Conservation (phyloP, 2,797 vertebrate genomes). For the Graptemys geographica region DNA sequence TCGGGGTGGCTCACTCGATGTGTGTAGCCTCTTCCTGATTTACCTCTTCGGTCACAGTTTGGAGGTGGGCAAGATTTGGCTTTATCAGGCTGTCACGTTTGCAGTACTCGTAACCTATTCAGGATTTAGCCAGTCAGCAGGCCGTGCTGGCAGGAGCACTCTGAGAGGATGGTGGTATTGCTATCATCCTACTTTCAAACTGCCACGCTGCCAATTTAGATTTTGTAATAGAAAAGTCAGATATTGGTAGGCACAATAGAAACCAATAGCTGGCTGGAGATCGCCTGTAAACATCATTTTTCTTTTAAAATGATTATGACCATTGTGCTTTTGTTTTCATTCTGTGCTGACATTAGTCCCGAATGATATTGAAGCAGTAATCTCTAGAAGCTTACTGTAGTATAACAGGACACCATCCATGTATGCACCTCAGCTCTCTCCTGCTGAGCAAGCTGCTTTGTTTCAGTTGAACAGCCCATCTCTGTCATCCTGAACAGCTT, state of each 20-base stretch:
- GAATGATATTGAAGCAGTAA: background rate
- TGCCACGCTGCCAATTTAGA: background rate
- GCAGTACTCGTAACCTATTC: background rate
- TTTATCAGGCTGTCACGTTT: slow-evolving; percentile 21
- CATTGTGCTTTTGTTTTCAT: background rate
- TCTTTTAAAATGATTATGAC: background rate
- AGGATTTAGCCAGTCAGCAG: background rate
- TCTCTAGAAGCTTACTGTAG: background rate
- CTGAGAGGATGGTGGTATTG: background rate
- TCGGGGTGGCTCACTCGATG: background rate
- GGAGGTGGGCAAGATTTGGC: background rate
- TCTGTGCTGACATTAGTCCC: background rate
- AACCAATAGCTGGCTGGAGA: background rate
- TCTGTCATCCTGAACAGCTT: background rate
- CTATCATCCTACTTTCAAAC: background rate
- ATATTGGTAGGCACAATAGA: background rate
- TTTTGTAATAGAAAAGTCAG: slow-evolving; percentile 21
- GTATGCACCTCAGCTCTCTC: background rate
- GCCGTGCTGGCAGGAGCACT: background rate
- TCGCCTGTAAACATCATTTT: background rate
- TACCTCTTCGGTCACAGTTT: background rate
- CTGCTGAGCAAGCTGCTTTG: background rate
- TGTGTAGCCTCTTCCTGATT: background rate
- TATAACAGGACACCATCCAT: background rate
- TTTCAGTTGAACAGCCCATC: background rate